Conservation (phyloP, 2,888 invertebrate species). For the Galerucella pusilla region DNA sequence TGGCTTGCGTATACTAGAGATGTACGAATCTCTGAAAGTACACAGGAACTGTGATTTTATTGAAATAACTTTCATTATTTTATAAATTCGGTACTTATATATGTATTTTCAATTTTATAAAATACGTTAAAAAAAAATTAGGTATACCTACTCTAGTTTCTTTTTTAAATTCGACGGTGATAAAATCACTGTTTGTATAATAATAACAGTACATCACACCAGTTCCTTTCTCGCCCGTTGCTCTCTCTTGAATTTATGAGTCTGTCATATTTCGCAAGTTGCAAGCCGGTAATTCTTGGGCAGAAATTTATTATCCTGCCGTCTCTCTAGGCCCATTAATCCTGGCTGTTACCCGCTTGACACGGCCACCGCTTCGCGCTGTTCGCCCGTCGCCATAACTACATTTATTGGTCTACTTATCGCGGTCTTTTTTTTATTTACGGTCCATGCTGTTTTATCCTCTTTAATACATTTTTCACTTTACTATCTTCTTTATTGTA, state of each 20-base stretch:
- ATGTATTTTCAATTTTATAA: too few species aligned
- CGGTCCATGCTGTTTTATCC: conserved; percentile 34
- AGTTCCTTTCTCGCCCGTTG: conserved; percentile 59
- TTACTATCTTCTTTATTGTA: conserved; percentile 32
- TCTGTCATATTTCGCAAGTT: conserved; percentile 72
- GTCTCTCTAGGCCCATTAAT: conserved; percentile 67
- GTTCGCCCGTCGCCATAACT: conserved; percentile 43
- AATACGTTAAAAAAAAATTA: too few species aligned
- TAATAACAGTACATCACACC: conserved; percentile 50
- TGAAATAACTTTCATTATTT: neutral
- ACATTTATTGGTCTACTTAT: conserved; percentile 44
- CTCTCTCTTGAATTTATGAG: conserved; percentile 68
- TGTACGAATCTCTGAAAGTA: conserved; percentile 37
- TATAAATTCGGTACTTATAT: neutral
- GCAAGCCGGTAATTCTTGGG: conserved; percentile 71
- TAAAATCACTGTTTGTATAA: conserved; percentile 25
- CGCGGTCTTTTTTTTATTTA: conserved; percentile 37
- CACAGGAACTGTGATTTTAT: neutral
- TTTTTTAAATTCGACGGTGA: neutral
- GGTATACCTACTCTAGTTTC: too few species aligned
- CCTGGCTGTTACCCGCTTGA: conserved; percentile 55
- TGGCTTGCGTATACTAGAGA: conserved; percentile 50
- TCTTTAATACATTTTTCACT: conserved; percentile 38
- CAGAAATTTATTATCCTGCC: conserved; percentile 69
- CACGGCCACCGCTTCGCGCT: conserved; percentile 56